A percentile compares a stretch with the other conserved stretches of the same genome.
phyloP scores from a whole-genome alignment of 2,797 vertebrate genomes.

The Paratrypauchen microcephalus region DNA sequence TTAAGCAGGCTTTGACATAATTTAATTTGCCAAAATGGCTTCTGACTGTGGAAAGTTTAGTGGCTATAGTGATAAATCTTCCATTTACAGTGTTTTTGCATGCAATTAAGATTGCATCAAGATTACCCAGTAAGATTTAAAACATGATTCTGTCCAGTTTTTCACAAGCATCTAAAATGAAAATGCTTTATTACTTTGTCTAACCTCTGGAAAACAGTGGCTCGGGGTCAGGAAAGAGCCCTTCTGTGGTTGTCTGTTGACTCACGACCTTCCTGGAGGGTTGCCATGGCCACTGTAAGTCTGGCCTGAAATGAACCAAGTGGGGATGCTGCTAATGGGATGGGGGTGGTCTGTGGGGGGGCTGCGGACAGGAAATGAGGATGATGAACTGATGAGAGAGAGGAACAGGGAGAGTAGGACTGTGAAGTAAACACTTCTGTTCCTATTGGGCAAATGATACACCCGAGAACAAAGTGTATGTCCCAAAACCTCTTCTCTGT shows the following conservation, averaged over 20 bases:
- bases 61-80: too few relatives aligned
- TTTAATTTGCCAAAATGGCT: too few relatives aligned
- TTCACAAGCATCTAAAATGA: neutral
- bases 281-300: constrained; percentile 57
- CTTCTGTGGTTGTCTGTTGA: constrained; percentile 52
- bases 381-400: constrained; percentile 25
- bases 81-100: too few relatives aligned
- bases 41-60: too few relatives aligned
- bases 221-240: constrained; percentile 36
- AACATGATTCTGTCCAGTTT: neutral
- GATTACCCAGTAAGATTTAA: neutral
- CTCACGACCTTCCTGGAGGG: constrained; percentile 56
- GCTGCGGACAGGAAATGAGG: constrained; percentile 33
- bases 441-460: constrained; percentile 33
- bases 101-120: neutral
- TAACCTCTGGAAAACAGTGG: constrained; percentile 27
- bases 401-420: constrained; percentile 34
- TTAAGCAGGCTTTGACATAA: too few relatives aligned
- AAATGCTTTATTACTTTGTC: constrained; percentile 15
- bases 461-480: constrained; percentile 14
- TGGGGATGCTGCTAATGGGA: constrained; percentile 35
- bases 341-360: constrained; percentile 7
- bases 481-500: constrained; percentile 1
- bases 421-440: constrained; percentile 40
- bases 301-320: constrained; percentile 55